These are phyloP conservation scores for Lepeophtheirus salmonis DNA, from an alignment of 1,140 invertebrate species.

Conservation along the genomic window DNA sequence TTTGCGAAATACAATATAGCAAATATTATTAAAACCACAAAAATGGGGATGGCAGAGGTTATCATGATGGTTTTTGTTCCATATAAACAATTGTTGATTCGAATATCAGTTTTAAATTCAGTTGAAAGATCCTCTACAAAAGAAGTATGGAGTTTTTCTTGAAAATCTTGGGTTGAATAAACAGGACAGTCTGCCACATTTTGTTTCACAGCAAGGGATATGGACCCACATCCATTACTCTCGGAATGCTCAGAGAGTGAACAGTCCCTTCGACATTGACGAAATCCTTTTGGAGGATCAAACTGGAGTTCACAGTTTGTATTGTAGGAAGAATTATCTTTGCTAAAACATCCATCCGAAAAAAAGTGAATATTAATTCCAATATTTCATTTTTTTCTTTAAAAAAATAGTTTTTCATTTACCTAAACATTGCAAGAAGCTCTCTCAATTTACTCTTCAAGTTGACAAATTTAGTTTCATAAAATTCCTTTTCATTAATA, in stretches of 20 bases:
- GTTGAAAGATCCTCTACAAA: not conserved
- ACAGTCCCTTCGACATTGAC: not conserved
- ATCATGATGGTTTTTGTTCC: not conserved
- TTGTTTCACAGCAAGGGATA: not conserved
- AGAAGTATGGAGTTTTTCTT: not conserved
- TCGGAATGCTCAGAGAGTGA: not conserved
- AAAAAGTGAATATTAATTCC: too few species aligned
- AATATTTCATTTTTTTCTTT: too few species aligned
- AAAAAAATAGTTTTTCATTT: not conserved
- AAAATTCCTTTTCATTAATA: not conserved
- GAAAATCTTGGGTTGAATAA: not conserved
- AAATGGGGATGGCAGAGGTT: not conserved
- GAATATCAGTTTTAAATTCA: not conserved
- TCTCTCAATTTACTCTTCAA: not conserved
- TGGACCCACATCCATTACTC: not conserved
- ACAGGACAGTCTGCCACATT: not conserved
- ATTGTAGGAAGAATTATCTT: not conserved
- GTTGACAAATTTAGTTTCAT: not conserved
- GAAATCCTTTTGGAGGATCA: not conserved
- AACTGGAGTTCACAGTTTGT: not conserved
- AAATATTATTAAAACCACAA: too few species aligned
- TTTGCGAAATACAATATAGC: too few species aligned
- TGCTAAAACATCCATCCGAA: not conserved
- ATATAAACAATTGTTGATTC: not conserved
- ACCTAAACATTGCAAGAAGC: not conserved